Conservation (phyloP, 2,888 invertebrate genomes). For the Agriopis marginaria region DNA sequence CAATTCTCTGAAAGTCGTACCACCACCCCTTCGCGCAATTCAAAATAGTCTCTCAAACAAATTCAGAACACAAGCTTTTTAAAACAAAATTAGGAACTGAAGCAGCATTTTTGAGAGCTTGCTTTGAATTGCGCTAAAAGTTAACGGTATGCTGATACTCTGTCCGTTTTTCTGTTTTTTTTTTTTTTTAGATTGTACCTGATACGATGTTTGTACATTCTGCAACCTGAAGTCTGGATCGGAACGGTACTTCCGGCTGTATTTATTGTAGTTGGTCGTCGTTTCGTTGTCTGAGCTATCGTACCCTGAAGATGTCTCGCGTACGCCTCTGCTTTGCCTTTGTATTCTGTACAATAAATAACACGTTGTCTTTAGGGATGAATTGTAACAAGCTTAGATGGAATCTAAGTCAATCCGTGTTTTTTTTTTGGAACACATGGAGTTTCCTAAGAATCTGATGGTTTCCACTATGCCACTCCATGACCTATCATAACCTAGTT, state of each 20-base stretch:
- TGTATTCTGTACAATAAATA: constrained; percentile 73
- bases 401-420: neutral
- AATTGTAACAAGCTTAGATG: neutral
- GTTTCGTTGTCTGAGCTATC: constrained; percentile 95
- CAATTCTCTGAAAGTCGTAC: too few relatives aligned
- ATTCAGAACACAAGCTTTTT: too few relatives aligned
- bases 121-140: too few relatives aligned
- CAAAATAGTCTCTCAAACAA: too few relatives aligned
- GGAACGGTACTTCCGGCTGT: constrained; percentile 92
- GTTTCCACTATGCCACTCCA: too few relatives aligned
- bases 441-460: too few relatives aligned
- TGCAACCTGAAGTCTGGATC: constrained; percentile 94
- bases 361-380: neutral
- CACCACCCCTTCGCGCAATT: too few relatives aligned
- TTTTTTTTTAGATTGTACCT: constrained; percentile 64
- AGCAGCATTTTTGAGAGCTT: too few relatives aligned
- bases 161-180: neutral
- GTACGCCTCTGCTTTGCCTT: constrained; percentile 87
- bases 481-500: too few relatives aligned
- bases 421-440: neutral
- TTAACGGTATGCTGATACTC: too few relatives aligned
- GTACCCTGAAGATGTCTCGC: constrained; percentile 96
- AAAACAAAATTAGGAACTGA: too few relatives aligned
- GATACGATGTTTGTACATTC: constrained; percentile 86
- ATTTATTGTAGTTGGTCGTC: constrained; percentile 88